Evolutionary conservation across 2,888 invertebrate species (phyloP).

Genomic region (Latrodectus hesperus): DNA sequence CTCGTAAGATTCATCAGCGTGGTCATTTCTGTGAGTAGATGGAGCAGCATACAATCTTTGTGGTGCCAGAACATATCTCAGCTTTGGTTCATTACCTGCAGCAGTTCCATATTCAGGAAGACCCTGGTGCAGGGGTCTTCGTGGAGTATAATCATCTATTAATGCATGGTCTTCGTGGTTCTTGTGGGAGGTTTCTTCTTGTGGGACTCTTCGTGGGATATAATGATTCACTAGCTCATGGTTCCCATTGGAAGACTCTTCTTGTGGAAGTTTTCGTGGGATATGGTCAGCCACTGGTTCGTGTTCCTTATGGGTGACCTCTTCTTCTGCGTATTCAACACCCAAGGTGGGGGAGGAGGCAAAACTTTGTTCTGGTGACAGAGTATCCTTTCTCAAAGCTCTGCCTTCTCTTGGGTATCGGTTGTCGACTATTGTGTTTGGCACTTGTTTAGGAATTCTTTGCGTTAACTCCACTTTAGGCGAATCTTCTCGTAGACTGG

Average conservation of each 20-base stretch:
- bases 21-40: background rate
- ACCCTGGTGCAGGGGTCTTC: background rate
- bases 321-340: constrained; percentile 52
- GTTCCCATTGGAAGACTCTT: too few relatives aligned
- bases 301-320: background rate
- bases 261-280: too few relatives aligned
- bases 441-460: constrained; percentile 7
- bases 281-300: background rate
- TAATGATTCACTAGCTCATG: too few relatives aligned
- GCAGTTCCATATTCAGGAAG: constrained; percentile 31
- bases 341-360: constrained; percentile 32
- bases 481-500: background rate
- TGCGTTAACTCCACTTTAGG: constrained; percentile 23
- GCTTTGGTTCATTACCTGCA: constrained; percentile 48
- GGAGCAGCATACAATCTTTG: constrained; percentile 2
- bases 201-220: background rate
- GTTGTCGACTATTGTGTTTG: background rate
- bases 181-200: background rate
- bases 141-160: constrained; percentile 26
- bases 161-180: background rate
- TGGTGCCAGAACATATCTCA: constrained; percentile 38
- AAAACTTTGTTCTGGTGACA: constrained; percentile 23
- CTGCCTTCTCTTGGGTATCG: constrained; percentile 20
- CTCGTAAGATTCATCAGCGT: background rate
- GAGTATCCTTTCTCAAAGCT: constrained; percentile 7